These are phyloP conservation scores for Acanthopagrus latus DNA, from an alignment of 2,797 vertebrate species.

Conservation along the genomic window DNA sequence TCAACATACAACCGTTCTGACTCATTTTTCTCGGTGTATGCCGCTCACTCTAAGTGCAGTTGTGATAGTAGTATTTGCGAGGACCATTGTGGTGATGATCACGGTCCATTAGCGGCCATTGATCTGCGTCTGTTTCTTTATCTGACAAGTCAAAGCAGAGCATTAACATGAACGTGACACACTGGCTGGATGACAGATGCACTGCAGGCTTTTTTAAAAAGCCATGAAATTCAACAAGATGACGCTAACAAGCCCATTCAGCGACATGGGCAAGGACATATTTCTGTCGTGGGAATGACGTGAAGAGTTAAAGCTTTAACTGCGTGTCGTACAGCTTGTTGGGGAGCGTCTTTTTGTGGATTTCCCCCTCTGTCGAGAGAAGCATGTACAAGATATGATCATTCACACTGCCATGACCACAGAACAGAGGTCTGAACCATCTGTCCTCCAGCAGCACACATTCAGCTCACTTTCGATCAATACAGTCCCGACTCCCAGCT, in stretches of 20 bases:
- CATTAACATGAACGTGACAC: conserved; percentile 34
- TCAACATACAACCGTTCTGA: conserved; percentile 8
- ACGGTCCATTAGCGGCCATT: conserved; percentile 59
- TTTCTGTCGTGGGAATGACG: conserved; percentile 13
- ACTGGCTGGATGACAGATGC: conserved; percentile 11
- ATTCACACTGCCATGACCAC: conserved; percentile 57
- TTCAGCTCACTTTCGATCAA: conserved; percentile 64
- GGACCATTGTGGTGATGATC: conserved; percentile 36
- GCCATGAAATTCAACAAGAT: background rate
- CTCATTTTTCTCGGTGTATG: conserved; percentile 32
- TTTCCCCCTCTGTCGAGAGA: conserved; percentile 21
- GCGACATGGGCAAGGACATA: background rate
- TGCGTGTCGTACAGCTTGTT: conserved; percentile 45
- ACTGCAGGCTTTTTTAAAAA: conserved; percentile 18
- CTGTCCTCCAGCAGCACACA: conserved; percentile 54
- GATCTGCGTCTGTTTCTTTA: conserved; percentile 47
- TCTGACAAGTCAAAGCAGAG: conserved; percentile 48
- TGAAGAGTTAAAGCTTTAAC: conserved; percentile 10
- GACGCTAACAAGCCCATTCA: conserved; percentile 31
- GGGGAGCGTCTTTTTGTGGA: conserved; percentile 5
- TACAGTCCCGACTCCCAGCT: conserved; percentile 62
- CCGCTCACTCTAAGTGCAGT: conserved; percentile 42
- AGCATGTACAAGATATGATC: conserved; percentile 53
- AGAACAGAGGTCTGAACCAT: conserved; percentile 53
- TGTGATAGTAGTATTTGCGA: conserved; percentile 31